Evolutionary conservation across 2,888 invertebrate genomes (phyloP).

Genomic region (Hyposoter dolosus): DNA sequence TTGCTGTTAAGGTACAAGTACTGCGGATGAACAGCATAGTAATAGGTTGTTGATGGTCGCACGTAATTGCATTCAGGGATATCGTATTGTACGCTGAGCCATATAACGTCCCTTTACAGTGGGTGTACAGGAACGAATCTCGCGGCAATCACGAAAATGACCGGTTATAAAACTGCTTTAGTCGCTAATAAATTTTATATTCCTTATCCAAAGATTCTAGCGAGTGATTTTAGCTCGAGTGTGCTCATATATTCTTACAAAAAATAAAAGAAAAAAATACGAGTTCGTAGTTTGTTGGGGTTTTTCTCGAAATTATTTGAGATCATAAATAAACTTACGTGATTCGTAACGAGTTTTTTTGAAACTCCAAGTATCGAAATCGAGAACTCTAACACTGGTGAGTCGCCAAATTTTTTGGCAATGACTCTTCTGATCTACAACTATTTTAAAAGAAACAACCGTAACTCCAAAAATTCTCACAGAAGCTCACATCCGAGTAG

Average conservation of each 20-base stretch:
- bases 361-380: neutral
- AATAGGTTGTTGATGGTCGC: constrained; percentile 61
- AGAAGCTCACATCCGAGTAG: neutral
- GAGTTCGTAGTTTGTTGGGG: neutral
- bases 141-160: constrained; percentile 49
- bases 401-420: neutral
- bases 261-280: neutral
- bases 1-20: neutral
- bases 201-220: constrained; percentile 9
- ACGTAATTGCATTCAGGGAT: constrained; percentile 67
- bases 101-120: constrained; percentile 18
- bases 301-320: neutral
- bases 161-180: constrained; percentile 45
- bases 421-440: neutral
- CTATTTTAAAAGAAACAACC: neutral
- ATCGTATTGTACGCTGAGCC: constrained; percentile 29
- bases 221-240: neutral
- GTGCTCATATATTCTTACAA: neutral
- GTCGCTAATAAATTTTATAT: constrained; percentile 47
- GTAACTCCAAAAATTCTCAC: neutral
- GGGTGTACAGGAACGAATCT: neutral
- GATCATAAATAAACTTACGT: neutral
- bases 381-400: too few species aligned
- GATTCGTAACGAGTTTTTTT: neutral
- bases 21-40: constrained; percentile 57